Evolutionary conservation across 2,797 vertebrate species (phyloP).

Genomic region (Salmo trutta): DNA sequence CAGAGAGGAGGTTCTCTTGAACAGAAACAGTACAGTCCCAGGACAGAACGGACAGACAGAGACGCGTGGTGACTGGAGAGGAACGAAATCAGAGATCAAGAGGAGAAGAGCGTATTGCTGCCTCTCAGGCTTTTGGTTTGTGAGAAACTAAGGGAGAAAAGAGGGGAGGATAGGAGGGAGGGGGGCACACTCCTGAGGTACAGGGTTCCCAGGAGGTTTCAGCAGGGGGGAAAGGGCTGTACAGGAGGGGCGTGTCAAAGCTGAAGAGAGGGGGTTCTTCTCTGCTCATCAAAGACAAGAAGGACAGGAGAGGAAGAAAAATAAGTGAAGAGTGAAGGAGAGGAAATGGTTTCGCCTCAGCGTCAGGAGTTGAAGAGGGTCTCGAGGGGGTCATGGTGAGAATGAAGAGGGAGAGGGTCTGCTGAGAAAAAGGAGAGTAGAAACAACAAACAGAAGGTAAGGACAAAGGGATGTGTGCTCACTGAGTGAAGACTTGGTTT

Average conservation of each 20-base stretch:
- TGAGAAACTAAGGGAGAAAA: constrained; percentile 34
- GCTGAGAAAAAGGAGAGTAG: neutral
- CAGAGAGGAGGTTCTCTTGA: constrained; percentile 51
- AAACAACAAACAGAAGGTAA: constrained; percentile 27
- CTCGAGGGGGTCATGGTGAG: too few species aligned
- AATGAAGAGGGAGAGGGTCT: neutral
- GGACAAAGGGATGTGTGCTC: constrained; percentile 36
- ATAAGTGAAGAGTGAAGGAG: neutral
- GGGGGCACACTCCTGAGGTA: constrained; percentile 46
- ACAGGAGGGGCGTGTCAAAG: constrained; percentile 25
- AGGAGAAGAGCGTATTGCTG: constrained; percentile 6
- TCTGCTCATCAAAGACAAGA: constrained; percentile 38
- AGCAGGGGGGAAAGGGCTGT: constrained; percentile 52
- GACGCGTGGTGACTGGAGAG: constrained; percentile 42
- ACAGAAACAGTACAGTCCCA: constrained; percentile 39
- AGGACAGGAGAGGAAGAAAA: neutral
- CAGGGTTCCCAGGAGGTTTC: constrained; percentile 44
- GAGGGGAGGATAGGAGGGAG: constrained; percentile 39
- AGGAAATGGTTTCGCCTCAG: too few species aligned
- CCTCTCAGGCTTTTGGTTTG: constrained; percentile 59
- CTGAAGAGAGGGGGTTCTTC: constrained; percentile 19
- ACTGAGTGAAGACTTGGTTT: constrained; percentile 15
- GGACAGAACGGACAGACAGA: constrained; percentile 24
- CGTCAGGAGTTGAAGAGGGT: too few species aligned
- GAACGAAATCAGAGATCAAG: neutral